Conservation (phyloP, 2,797 vertebrate genomes). For the Melanogrammus aeglefinus region DNA sequence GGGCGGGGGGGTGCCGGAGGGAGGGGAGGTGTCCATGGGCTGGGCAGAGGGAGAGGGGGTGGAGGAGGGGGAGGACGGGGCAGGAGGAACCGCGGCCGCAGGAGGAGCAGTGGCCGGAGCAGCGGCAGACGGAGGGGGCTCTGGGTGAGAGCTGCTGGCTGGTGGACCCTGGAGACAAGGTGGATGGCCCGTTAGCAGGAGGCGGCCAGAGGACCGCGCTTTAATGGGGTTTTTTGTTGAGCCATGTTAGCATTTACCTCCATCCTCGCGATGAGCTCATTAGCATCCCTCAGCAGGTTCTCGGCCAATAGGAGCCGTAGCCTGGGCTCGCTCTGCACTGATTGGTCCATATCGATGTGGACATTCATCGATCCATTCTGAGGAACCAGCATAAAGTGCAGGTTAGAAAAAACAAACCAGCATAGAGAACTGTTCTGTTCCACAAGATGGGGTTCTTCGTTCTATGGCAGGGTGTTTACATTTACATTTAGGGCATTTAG, state of each 20-base stretch:
- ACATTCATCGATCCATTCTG: conserved; percentile 85
- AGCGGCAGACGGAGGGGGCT: conserved; percentile 47
- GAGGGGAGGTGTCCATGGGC: conserved; percentile 75
- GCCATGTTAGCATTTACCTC: conserved; percentile 70
- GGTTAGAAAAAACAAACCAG: conserved; percentile 20
- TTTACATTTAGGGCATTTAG: too few species aligned
- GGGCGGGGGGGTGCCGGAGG: conserved; percentile 67
- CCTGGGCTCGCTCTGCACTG: conserved; percentile 84
- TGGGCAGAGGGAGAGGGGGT: conserved; percentile 71
- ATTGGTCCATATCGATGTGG: conserved; percentile 89
- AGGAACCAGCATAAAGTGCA: not conserved
- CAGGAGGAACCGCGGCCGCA: conserved; percentile 48
- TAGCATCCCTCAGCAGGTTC: conserved; percentile 85
- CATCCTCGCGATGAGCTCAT: conserved; percentile 80
- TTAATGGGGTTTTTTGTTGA: not conserved
- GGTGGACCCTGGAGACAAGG: conserved; percentile 58
- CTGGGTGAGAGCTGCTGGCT: conserved; percentile 61
- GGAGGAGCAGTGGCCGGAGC: conserved; percentile 49
- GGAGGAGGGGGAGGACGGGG: conserved; percentile 67
- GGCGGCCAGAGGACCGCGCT: not conserved
- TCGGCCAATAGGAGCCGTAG: conserved; percentile 86
- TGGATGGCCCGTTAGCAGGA: not conserved
- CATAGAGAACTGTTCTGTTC: not conserved
- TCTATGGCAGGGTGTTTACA: not conserved
- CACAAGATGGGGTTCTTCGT: not conserved